A percentile compares a stretch with the other conserved stretches of the same genome.
Conservation (phyloP, 37 sponge, comb jelly and placozoan species). For the Halisarca cf. caerulea region DNA sequence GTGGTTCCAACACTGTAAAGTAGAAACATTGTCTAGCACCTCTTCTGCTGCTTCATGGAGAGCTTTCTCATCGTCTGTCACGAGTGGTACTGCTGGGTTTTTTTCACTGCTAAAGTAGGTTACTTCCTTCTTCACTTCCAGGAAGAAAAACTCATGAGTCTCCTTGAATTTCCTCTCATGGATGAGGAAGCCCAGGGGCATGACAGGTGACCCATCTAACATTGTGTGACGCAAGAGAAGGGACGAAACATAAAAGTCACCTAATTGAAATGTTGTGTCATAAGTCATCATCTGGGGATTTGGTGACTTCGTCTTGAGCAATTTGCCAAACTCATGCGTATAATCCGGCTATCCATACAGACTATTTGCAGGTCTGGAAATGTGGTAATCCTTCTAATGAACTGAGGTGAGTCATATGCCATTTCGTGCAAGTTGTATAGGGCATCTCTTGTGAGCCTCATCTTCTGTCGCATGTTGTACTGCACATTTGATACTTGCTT, state of each 20-base stretch:
- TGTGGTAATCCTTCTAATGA: conserved; percentile 34
- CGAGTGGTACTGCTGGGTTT: conserved; percentile 16
- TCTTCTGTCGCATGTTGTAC: neutral
- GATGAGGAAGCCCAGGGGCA: conserved; percentile 15
- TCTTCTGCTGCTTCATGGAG: conserved; percentile 15
- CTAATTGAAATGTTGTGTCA: conserved; percentile 55
- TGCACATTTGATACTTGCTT: conserved; percentile 40
- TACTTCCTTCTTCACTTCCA: neutral
- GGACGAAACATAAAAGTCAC: conserved; percentile 52
- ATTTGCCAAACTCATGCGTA: conserved; percentile 9
- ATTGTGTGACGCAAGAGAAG: conserved; percentile 38
- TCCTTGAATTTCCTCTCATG: too few relatives aligned
- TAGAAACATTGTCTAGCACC: neutral
- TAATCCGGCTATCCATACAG: conserved; percentile 4
- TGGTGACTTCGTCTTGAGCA: conserved; percentile 17
- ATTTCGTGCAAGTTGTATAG: conserved; percentile 63
- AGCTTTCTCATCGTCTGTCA: conserved; percentile 32
- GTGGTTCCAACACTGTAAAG: conserved; percentile 45
- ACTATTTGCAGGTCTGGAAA: conserved; percentile 44
- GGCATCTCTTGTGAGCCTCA: conserved; percentile 39
- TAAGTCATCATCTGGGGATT: conserved; percentile 24
- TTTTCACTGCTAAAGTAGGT: neutral
- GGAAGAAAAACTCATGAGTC: conserved; percentile 5
- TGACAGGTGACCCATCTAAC: conserved; percentile 27
- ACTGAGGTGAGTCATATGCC: conserved; percentile 40